Conservation (phyloP, 2,797 vertebrate genomes). For the Leptoclinus maculatus region DNA sequence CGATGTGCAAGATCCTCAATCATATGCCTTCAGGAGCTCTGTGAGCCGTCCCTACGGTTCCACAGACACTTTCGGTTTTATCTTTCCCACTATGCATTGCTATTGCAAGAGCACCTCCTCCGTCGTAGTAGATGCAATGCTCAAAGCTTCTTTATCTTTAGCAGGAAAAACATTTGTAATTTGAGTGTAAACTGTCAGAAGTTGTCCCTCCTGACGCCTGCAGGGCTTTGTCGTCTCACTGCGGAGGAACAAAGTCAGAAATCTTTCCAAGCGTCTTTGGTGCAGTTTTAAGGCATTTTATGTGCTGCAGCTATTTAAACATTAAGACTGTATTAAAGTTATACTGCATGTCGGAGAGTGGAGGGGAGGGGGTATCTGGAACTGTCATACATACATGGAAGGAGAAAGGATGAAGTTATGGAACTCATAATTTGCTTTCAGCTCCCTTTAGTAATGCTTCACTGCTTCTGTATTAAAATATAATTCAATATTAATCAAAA, state of each 20-base stretch:
- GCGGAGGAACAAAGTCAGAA: background rate
- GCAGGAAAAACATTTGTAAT: background rate
- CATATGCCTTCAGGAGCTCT: background rate
- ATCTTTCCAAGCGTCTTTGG: background rate
- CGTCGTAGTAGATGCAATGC: background rate
- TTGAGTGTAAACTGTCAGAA: background rate
- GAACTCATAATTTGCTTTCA: constrained; percentile 13
- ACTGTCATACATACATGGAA: background rate
- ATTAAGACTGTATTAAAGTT: background rate
- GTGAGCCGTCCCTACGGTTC: background rate
- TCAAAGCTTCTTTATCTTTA: background rate
- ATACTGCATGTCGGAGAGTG: background rate
- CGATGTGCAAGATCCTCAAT: background rate
- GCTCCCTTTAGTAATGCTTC: constrained; percentile 32
- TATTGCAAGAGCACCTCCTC: background rate
- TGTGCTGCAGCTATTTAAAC: background rate
- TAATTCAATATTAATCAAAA: constrained; percentile 50
- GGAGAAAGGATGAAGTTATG: background rate
- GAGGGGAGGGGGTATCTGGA: background rate
- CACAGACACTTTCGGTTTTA: background rate
- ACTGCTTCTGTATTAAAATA: constrained; percentile 33
- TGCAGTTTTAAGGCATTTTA: constrained; percentile 7
- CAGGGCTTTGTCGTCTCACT: background rate
- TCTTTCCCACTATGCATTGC: background rate
- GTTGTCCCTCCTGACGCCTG: background rate